Conservation (phyloP, 2,888 invertebrate species). For the Eupithecia vulgata region DNA sequence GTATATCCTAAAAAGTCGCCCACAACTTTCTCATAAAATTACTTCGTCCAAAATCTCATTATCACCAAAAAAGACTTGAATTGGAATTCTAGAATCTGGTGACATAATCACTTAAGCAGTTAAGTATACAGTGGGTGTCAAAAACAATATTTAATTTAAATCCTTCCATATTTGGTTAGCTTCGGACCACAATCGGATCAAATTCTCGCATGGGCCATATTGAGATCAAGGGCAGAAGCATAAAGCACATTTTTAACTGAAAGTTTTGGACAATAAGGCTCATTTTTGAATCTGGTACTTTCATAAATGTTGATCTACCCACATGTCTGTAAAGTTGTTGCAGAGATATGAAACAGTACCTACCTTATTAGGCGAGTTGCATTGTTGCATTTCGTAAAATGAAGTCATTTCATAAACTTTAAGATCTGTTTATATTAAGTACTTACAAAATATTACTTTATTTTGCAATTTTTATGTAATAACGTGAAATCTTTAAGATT, state of each 20-base stretch:
- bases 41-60: conserved; percentile 1
- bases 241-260: neutral
- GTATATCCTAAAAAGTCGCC: conserved; percentile 2
- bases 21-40: conserved; percentile 6
- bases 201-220: neutral
- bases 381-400: conserved; percentile 7
- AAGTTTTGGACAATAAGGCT: neutral
- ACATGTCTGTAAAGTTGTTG: neutral
- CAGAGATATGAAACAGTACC: neutral
- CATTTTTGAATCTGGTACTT: neutral
- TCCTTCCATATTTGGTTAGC: conserved; percentile 15
- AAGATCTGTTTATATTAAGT: neutral
- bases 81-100: conserved; percentile 13
- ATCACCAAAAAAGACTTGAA: conserved; percentile 6
- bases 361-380: conserved; percentile 4
- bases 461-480: too few species aligned
- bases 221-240: neutral
- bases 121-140: conserved; percentile 21
- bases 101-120: conserved; percentile 20
- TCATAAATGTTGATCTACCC: conserved; percentile 13
- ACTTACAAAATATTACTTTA: neutral
- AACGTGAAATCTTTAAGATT: neutral
- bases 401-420: neutral
- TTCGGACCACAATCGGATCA: conserved; percentile 4
- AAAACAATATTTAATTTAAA: conserved; percentile 19